Base-by-base conservation (phyloP, 2,888 invertebrate species). In the Cylindroiulus punctatus region DNA sequence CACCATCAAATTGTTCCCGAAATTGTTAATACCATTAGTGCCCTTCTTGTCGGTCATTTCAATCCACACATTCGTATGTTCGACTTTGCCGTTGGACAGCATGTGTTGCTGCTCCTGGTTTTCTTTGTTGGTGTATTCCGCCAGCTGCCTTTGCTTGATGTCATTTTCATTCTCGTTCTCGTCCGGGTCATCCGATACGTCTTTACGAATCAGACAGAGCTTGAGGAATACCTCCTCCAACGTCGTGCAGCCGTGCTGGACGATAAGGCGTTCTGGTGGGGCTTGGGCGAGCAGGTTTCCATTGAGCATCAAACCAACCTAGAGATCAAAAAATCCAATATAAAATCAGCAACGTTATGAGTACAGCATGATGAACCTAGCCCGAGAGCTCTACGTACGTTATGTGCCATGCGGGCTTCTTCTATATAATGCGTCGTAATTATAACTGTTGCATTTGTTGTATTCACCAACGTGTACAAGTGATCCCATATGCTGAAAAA, bases 341-440 rank as follows among this genome's bases (percentile, higher is more conserved):
- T 3, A 4, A 65, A 65, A 22, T 65, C 7, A 65, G 57, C 22
- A 19, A 22, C 57, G 10, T 22, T 22, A 65, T 65, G 57, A 65
- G 3, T 47, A 47, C 8, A n/a, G 47, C 47, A 47, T 47, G 3
- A 47, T 17, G 3, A 47, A 47, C 14, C 12, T 47, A 14, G 47
- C 14, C 42, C 42, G 10, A 42, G 10, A 8, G 42, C 10, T 42
- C 17, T 36, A 82, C 52, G 84, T 84, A 84, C 86, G 84, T 84
- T 81, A 82, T 89, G 87, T 1, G 89, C 89, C 87, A 90, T 90
- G 52, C 91, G 88, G 30, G 98, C 97, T 92, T 98, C 98, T 91
- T 98, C 98, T 88, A 98, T 97, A 90, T 98, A 98, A 94, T 98
- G 96, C 90, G 98, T 96, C 88, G 98, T 98, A 87, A 98, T 96